A percentile compares a stretch with the other conserved stretches of the same genome.
Evolutionary conservation across 1,140 invertebrate species (phyloP).

Genomic region (Drosophila sucinea): DNA sequence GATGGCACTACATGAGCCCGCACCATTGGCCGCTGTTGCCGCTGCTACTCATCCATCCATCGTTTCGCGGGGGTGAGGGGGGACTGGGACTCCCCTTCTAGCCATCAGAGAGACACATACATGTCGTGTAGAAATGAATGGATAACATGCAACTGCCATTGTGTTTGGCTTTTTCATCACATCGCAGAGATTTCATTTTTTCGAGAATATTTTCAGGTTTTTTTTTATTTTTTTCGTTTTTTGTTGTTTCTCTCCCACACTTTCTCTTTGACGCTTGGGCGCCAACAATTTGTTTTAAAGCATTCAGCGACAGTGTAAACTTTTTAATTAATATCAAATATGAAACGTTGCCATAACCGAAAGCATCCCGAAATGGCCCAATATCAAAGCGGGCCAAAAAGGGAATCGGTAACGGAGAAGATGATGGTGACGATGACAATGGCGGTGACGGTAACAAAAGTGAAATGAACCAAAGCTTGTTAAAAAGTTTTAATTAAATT

Average conservation of each 20-base stretch:
- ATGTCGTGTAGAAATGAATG: slow-evolving; percentile 47
- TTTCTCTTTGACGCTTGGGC: slow-evolving; percentile 44
- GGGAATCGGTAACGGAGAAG: slow-evolving; percentile 8
- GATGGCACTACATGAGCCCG: slow-evolving; percentile 14
- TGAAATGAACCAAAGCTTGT: slow-evolving; percentile 75
- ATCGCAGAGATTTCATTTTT: slow-evolving; percentile 47
- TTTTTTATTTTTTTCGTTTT: slow-evolving; percentile 17
- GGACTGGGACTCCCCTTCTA: neutral
- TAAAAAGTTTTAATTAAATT: slow-evolving; percentile 81
- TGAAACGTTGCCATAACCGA: slow-evolving; percentile 68
- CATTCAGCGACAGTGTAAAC: slow-evolving; percentile 61
- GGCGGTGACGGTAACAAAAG: slow-evolving; percentile 53
- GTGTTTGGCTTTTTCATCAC: slow-evolving; percentile 61
- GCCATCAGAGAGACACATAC: slow-evolving; percentile 12
- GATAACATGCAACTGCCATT: slow-evolving; percentile 65
- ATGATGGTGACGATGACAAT: slow-evolving; percentile 14
- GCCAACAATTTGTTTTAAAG: slow-evolving; percentile 71
- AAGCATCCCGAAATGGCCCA: slow-evolving; percentile 26
- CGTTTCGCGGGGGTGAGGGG: neutral
- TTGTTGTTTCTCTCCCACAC: slow-evolving; percentile 2
- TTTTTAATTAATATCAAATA: slow-evolving; percentile 82
- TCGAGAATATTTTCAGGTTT: slow-evolving; percentile 16
- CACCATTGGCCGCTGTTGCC: slow-evolving; percentile 41
- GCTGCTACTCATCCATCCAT: neutral
- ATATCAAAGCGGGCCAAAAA: slow-evolving; percentile 27